Evolutionary conservation across 2,888 invertebrate species (phyloP), one percentile per base, ranked within the genome.

Genomic region (Brachylomia viminalis): DNA sequence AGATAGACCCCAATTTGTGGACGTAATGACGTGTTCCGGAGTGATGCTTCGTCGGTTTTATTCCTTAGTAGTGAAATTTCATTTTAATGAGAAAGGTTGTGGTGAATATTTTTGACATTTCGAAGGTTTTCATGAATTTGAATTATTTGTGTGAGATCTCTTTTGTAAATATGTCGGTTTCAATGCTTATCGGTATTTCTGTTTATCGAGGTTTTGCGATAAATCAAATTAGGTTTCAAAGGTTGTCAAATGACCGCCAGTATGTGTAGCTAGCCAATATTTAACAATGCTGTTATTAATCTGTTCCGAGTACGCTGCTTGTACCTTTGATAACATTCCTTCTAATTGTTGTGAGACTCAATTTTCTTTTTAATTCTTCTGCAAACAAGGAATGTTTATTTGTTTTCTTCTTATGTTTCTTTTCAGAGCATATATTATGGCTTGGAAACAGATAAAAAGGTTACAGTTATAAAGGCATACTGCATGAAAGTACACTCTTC

Each of bases 1-100:
- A 85, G 78, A 66, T 86, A 79, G 81, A 87, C 87, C 88, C 86
- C 84, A 89, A 88, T 89, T 89, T 88, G 89, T 87, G 78, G 65
- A 64, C 56, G 83, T 86, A 88, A 89, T 79, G 88, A 83, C 77
- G 82, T 88, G 81, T 80, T 84, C 85, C 86, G 86, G 77, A 77
- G 71, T 71, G 72, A 82, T 75, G 79, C 80, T 79, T 75, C 83
- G 54, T 70, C 83, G 73, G 87, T 86, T 87, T 79, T 79, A 87
- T 78, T 82, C 78, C 78, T 74, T 78, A 75, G 58, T 77, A 68
- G 76, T 70, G 79, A 77, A 76, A 78, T 81, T 79, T 84, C 20
- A 67, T 82, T 78, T 78, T 66, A 73, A 70, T 76, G 70, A 70
- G 64, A 66, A 75, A 73, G 76, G 69, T 69, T 30, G 38, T n/a